These are phyloP conservation scores for Euspilapteryx auroguttella DNA, from an alignment of 2,888 invertebrate genomes.

Conservation along the genomic window DNA sequence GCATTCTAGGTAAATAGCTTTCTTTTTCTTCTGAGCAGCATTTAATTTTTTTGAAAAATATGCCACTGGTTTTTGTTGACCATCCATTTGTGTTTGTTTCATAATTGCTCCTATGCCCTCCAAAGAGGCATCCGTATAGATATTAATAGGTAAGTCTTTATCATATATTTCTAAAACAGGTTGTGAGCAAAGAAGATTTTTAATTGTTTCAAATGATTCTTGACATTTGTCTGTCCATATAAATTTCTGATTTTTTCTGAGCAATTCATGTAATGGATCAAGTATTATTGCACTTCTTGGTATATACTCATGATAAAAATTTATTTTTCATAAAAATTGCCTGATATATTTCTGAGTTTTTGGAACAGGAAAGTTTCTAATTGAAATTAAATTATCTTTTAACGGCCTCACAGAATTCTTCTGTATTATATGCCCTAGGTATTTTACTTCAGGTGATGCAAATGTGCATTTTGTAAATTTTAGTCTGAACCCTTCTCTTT, in stretches of 20 bases:
- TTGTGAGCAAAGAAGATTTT: constrained; percentile 1
- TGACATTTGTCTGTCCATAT: constrained; percentile 1
- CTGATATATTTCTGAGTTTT: constrained; percentile 6
- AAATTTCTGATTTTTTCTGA: constrained; percentile 1
- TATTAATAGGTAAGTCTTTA: background rate
- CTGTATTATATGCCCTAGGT: constrained; percentile 9
- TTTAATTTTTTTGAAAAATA: constrained; percentile 2
- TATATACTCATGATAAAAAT: constrained; percentile 1
- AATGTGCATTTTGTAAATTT: constrained; percentile 11
- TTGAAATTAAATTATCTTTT: constrained; percentile 7
- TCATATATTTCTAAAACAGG: constrained; percentile 1
- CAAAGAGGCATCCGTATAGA: constrained; percentile 2
- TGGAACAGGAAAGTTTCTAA: constrained; percentile 7
- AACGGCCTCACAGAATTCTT: background rate
- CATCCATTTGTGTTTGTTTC: constrained; percentile 1
- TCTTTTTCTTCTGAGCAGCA: constrained; percentile 2
- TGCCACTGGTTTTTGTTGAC: background rate
- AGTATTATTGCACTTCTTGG: background rate
- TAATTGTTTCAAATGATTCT: constrained; percentile 2
- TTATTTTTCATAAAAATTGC: too few species aligned
- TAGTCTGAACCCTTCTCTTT: constrained; percentile 10
- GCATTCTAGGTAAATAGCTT: background rate
- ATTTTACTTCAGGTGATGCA: constrained; percentile 7
- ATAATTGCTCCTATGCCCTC: constrained; percentile 1
- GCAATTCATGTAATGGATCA: constrained; percentile 1